Evolutionary conservation across 2,888 invertebrate species (phyloP), one percentile per base, ranked within the genome.

Genomic region (Exocentrus adspersus): DNA sequence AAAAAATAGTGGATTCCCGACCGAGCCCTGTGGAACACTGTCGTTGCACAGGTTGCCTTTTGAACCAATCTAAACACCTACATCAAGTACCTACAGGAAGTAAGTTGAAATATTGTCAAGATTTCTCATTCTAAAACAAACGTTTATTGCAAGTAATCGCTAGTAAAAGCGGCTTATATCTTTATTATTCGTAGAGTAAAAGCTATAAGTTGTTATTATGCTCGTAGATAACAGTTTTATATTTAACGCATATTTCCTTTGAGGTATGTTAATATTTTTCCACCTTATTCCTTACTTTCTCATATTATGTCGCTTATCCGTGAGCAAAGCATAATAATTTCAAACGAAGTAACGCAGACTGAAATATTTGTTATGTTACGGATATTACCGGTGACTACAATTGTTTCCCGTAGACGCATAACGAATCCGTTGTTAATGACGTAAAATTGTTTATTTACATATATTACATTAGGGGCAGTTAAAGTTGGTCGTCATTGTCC

Each of bases 361-460:
- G 17, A 14, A 48, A 16, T 30, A 28, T 21, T 17, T 50, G 5
- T n/a, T 28, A 20, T 19, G 2, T 3, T 28, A 48, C 10, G 50
- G 6, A 30, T 30, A 19, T 32, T 37, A 19, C 30, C 12, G 17
- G 17, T 19, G n/a, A 17, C 19, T 9, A 37, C 51, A 51, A 32
- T 19, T 51, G 51, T 32, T 32, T 17, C 24, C 21, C 54, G 41
- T 45, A 53, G 37, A 53, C 53, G 20, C 41, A 20, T 53, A 41
- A 53, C 37, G 32, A n/a, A 42, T 42, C n/a, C 14, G 14, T 43
- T 42, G 10, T 45, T 45, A 53, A 53, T 20, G 24, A 17, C 37
- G 43, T 56, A 56, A 56, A 56, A 56, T 56, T 56, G 24, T 56
- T 56, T 56, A 56, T 56, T 56, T 56, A 56, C 54, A 56, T 56